Evolutionary conservation across 2,888 invertebrate genomes (phyloP), one percentile per base, ranked within the genome.

Genomic region (Griposia aprilina): DNA sequence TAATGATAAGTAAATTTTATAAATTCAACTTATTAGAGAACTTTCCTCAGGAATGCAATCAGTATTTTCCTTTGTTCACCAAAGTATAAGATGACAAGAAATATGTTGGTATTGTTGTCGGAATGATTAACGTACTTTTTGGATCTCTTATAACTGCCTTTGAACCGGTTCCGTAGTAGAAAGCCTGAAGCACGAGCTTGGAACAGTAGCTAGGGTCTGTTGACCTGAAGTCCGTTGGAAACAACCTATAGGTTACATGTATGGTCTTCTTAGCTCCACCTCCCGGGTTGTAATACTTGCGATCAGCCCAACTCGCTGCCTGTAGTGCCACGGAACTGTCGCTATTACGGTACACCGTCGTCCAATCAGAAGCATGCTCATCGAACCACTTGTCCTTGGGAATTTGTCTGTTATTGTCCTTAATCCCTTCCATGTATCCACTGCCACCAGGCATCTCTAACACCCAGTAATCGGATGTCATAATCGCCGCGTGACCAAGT

Each of bases 131-230:
- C 66, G 84, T 82, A 15, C 82, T 81, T 60, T 90, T 86, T 62
- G 92, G 82, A 26, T 89, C 84, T 74, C 81, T 88, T 8, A 94
- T 91, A 15, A 93, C 94, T 65, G 90, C 90, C 62, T 81, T 84
- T 1, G 81, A 71, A 6, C 93, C 93, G 0, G 92, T 92, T 7
- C 94, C 94, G 62, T 87, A 94, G 74, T 92, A 94, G 82, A 93
- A 94, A 11, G 94, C 93, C 41, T 94, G 93, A 17, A 94, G 85
- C 17, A 95, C 93, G 6, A 94, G 87, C 80, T 94, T 95, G 0
- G 94, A 94, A 84, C 94, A 94, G 73, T 94, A 94, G 75, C 94
- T 94, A 0, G 94, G 93, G 67, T 93, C 91, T 1, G 81, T 91
- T 0, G 90, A 89, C 85, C 85, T 88, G 36, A 93, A 86, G n/a